phyloP scores from a whole-genome alignment of 1,140 invertebrate genomes.

The Mercenaria mercenaria region DNA sequence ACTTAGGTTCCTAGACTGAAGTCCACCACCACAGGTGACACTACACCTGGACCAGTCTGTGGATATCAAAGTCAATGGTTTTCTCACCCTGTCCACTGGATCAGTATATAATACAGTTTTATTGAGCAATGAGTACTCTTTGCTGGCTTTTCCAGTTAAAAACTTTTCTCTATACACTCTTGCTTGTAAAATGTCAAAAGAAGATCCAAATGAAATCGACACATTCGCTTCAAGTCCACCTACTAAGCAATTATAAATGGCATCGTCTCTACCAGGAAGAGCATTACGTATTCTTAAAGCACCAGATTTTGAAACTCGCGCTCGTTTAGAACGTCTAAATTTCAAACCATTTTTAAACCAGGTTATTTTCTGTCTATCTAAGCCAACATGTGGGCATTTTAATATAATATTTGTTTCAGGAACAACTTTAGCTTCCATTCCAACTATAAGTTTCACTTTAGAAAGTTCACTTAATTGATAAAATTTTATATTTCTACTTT shows the following conservation, averaged over 20 bases:
- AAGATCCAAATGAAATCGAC: slow-evolving; percentile 34
- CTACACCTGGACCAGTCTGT: slow-evolving; percentile 58
- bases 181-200: slow-evolving; percentile 53
- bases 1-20: slow-evolving; percentile 57
- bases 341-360: slow-evolving; percentile 64
- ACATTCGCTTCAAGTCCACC: slow-evolving; percentile 53
- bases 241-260: slow-evolving; percentile 58
- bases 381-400: slow-evolving; percentile 61
- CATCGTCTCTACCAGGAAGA: slow-evolving; percentile 47
- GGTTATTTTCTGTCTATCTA: slow-evolving; percentile 60
- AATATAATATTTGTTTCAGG: slow-evolving; percentile 60
- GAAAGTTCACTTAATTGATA: slow-evolving; percentile 56
- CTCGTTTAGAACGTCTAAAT: slow-evolving; percentile 56
- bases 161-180: slow-evolving; percentile 49
- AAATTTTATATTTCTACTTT: slow-evolving; percentile 41
- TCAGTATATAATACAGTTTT: slow-evolving; percentile 37
- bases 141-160: slow-evolving; percentile 6
- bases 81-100: slow-evolving; percentile 25
- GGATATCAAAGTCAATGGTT: slow-evolving; percentile 44
- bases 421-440: slow-evolving; percentile 47
- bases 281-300: slow-evolving; percentile 47
- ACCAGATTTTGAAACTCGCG: slow-evolving; percentile 44
- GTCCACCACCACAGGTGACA: slow-evolving; percentile 56
- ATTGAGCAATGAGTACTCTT: slow-evolving; percentile 37
- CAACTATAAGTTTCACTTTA: slow-evolving; percentile 21